Evolutionary conservation across 2,888 invertebrate species (phyloP).

Genomic region (Mythimna lalbum): DNA sequence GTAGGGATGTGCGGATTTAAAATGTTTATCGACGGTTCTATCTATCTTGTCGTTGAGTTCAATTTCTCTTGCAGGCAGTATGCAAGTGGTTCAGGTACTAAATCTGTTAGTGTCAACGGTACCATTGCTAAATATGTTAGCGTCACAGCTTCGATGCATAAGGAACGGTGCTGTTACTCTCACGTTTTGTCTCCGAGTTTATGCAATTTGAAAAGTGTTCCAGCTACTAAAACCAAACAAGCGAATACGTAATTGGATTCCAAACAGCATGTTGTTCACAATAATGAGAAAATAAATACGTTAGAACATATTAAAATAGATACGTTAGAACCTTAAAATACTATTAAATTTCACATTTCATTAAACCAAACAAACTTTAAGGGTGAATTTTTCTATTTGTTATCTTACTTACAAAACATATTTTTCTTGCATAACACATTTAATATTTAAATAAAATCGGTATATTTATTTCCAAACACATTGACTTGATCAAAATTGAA

Average conservation of each 20-base stretch:
- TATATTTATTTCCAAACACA: too few species aligned
- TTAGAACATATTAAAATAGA: neutral
- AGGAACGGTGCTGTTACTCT: slow-evolving; percentile 1
- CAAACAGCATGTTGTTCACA: neutral
- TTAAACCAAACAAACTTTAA: neutral
- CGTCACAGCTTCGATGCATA: slow-evolving; percentile 34
- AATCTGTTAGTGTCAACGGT: slow-evolving; percentile 52
- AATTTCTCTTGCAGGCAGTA: slow-evolving; percentile 37
- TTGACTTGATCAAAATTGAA: too few species aligned
- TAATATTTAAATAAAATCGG: too few species aligned
- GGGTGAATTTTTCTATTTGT: neutral
- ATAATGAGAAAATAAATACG: slow-evolving; percentile 21
- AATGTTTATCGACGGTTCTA: slow-evolving; percentile 56
- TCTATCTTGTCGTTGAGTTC: slow-evolving; percentile 17
- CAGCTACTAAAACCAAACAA: neutral
- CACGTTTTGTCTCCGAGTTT: slow-evolving; percentile 6
- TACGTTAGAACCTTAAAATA: too few species aligned
- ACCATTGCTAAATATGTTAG: slow-evolving; percentile 41
- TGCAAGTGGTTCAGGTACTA: slow-evolving; percentile 32
- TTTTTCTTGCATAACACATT: too few species aligned
- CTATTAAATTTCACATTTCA: slow-evolving; percentile 5
- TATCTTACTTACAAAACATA: too few species aligned
- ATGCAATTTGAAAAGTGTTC: neutral
- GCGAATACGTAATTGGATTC: neutral
- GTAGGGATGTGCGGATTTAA: slow-evolving; percentile 53